A percentile compares a stretch with the other conserved stretches of the same genome.
phyloP scores from a whole-genome alignment of 2,797 vertebrate genomes.

The Myripristis jacobus region DNA sequence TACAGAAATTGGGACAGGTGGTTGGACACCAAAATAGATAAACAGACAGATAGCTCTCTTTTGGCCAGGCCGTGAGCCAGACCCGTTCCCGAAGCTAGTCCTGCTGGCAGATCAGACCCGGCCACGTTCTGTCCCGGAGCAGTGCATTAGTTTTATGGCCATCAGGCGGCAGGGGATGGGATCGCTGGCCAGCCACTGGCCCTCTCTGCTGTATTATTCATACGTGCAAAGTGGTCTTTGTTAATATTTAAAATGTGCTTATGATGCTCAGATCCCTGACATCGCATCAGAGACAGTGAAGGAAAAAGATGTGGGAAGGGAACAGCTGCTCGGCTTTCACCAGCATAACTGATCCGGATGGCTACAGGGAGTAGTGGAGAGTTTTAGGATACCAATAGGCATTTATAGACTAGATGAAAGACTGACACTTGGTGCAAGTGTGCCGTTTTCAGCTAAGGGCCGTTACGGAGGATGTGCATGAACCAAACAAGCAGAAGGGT shows the following conservation, averaged over 20 bases:
- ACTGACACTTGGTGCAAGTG: slow-evolving; percentile 47
- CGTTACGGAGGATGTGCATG: slow-evolving; percentile 43
- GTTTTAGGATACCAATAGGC: slow-evolving; percentile 67
- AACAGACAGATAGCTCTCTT: slow-evolving; percentile 53
- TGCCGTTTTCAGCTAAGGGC: slow-evolving; percentile 57
- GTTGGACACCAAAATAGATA: slow-evolving; percentile 55
- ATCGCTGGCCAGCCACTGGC: slow-evolving; percentile 81
- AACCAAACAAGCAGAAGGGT: slow-evolving; percentile 59
- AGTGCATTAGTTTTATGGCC: slow-evolving; percentile 88
- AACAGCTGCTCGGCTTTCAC: slow-evolving; percentile 60
- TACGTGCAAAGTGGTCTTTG: slow-evolving; percentile 87
- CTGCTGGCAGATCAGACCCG: slow-evolving; percentile 56
- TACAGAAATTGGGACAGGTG: slow-evolving; percentile 73
- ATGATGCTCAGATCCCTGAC: slow-evolving; percentile 83
- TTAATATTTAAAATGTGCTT: slow-evolving; percentile 91
- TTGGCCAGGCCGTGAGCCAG: slow-evolving; percentile 44
- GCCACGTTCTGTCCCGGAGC: slow-evolving; percentile 72
- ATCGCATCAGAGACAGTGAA: slow-evolving; percentile 68
- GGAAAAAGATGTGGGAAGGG: slow-evolving; percentile 57
- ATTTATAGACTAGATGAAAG: slow-evolving; percentile 67
- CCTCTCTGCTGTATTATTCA: slow-evolving; percentile 88
- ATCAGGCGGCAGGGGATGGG: slow-evolving; percentile 76
- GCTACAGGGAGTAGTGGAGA: slow-evolving; percentile 55
- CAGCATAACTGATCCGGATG: slow-evolving; percentile 50
- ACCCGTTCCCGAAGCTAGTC: slow-evolving; percentile 54